Percentiles rank a stretch among this genome's conserved stretches.
Evolutionary conservation across 2,888 invertebrate species (phyloP).

Genomic region (Arrhopalites spinosus): DNA sequence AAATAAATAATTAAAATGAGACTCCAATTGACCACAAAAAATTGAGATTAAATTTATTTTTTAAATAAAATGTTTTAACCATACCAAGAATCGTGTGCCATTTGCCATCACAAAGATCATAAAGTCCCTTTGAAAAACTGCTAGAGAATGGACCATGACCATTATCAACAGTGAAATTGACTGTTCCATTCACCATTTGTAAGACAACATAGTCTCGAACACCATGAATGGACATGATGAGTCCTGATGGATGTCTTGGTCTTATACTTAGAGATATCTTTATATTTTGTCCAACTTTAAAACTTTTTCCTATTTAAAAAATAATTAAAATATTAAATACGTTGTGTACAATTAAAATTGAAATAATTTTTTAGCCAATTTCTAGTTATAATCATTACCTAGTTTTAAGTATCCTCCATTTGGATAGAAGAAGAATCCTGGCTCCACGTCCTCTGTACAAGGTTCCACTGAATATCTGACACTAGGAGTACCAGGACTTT

Average conservation of each 20-base stretch:
- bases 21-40: neutral
- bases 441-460: conserved; percentile 78
- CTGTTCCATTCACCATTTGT: conserved; percentile 80
- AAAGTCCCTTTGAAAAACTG: conserved; percentile 67
- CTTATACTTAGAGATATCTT: conserved; percentile 83
- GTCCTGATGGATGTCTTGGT: conserved; percentile 80
- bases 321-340: too few species aligned
- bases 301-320: conserved; percentile 61
- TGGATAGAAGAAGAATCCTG: conserved; percentile 82
- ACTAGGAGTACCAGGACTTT: conserved; percentile 69
- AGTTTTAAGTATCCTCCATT: conserved; percentile 72
- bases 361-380: too few species aligned
- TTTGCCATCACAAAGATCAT: conserved; percentile 86
- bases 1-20: conserved; percentile 4
- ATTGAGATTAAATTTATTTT: neutral
- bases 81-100: conserved; percentile 83
- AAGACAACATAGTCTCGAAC: conserved; percentile 80
- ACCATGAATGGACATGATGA: conserved; percentile 85
- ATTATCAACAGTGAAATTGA: conserved; percentile 82
- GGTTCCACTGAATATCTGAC: conserved; percentile 70
- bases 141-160: conserved; percentile 80
- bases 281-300: conserved; percentile 77
- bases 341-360: too few species aligned
- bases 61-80: conserved; percentile 22
- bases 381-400: conserved; percentile 57